These are phyloP conservation scores for Nyctereutes procyonoides DNA, from an alignment of 2,113 vertebrate genomes.

Conservation along the genomic window DNA sequence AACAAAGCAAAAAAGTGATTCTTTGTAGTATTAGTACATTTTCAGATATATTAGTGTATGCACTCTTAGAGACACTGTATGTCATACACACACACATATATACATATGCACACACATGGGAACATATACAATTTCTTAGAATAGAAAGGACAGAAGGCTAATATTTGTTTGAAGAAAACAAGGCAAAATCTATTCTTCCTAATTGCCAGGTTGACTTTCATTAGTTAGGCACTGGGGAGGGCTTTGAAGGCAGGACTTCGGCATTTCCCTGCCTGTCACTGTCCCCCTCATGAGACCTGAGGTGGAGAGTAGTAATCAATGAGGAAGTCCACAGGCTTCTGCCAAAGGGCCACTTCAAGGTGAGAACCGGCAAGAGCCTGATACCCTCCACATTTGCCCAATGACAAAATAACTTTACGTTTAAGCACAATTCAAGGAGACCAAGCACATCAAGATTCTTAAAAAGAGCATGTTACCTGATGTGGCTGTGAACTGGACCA, in stretches of 20 bases:
- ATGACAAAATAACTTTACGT: background rate
- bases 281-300: background rate
- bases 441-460: background rate
- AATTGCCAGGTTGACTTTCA: background rate
- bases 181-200: background rate
- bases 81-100: background rate
- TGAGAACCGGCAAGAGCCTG: background rate
- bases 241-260: background rate
- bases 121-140: background rate
- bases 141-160: background rate
- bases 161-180: background rate
- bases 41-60: background rate
- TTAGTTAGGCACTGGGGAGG: background rate
- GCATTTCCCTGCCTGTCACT: background rate
- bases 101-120: background rate
- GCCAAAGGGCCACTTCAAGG: background rate
- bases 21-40: background rate
- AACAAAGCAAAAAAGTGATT: background rate
- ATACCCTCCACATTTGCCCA: background rate
- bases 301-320: background rate
- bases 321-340: background rate
- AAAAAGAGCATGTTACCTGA: conserved; percentile 90
- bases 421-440: background rate
- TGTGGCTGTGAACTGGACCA: conserved; percentile 91
- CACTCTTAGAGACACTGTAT: background rate